Conservation (phyloP, 2,113 vertebrate species). For the Chiloscyllium plagiosum region DNA sequence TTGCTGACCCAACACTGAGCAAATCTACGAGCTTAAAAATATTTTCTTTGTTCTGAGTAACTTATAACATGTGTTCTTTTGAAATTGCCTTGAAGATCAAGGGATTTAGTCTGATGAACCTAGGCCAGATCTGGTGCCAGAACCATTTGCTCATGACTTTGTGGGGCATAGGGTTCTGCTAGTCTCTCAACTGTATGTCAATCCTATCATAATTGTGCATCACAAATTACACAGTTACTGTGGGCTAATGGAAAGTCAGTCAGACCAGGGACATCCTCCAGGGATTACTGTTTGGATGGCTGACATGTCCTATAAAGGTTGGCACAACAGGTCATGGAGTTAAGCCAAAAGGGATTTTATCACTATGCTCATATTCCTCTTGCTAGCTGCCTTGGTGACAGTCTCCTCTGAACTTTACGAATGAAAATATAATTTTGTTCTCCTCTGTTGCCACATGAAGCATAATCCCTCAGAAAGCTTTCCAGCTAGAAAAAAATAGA, state of each 20-base stretch:
- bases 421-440: slow-evolving; percentile 28
- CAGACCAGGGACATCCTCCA: background rate
- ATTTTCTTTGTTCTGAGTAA: slow-evolving; percentile 34
- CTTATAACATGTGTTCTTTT: slow-evolving; percentile 39
- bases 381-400: slow-evolving; percentile 26
- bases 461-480: slow-evolving; percentile 1
- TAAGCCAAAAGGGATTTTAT: slow-evolving; percentile 30
- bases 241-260: slow-evolving; percentile 23
- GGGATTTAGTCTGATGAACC: slow-evolving; percentile 37
- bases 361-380: slow-evolving; percentile 25
- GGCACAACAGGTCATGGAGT: slow-evolving; percentile 21
- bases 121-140: slow-evolving; percentile 41
- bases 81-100: slow-evolving; percentile 42
- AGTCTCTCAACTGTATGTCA: slow-evolving; percentile 39
- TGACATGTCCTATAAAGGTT: slow-evolving; percentile 25
- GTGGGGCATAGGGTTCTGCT: slow-evolving; percentile 40
- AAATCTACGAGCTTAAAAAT: slow-evolving; percentile 25
- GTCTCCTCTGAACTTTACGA: slow-evolving; percentile 32
- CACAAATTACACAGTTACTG: slow-evolving; percentile 39
- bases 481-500: background rate
- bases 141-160: slow-evolving; percentile 42
- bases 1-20: background rate
- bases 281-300: background rate
- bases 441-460: background rate
- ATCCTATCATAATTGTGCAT: slow-evolving; percentile 40